Base-by-base conservation (phyloP, 2,888 invertebrate species). In the Chrysolina oricalcia region DNA sequence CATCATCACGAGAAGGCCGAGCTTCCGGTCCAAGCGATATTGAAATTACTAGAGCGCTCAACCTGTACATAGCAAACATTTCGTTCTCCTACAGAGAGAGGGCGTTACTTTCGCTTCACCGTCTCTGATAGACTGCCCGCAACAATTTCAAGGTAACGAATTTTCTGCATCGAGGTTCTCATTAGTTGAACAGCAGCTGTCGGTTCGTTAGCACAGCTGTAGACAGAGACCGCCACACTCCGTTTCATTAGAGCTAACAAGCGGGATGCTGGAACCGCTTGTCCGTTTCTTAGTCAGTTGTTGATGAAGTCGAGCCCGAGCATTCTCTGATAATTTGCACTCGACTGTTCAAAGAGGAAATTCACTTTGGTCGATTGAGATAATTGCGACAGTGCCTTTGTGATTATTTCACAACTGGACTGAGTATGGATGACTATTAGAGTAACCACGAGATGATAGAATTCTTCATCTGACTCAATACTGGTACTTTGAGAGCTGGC, bases 191-290 rank as follows among this genome's bases (percentile, higher is more conserved):
- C 86, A 86, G 87, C 85, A 50, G 85, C 85, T 84, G 85, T 86
- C 86, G 85, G 85, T 86, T 87, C 87, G 87, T 87, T 87, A 87
- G 19, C 53, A 85, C 82, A 78, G 79, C 76, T 81, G 80, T 82
- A 83, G 83, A 81, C 80, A 81, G 82, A 84, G 82, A 75, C 76
- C 78, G 83, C 86, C 87, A 85, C 87, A 87, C 85, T 86, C 87
- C 87, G 85, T 87, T 87, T 87, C 87, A 87, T 87, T 87, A 87
- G 87, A 82, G 85, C 85, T 87, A 87, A 87, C 87, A 87, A 87
- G 87, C 78, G 75, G 43, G 70, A 70, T 68, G 73, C 74, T 73
- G 73, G 78, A 74, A 73, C 73, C 73, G 67, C 48, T 19, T 35
- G 46, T 63, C 40, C 56, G 73, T 72, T 78, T 75, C 75, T 73